Base-by-base conservation (phyloP, 2,888 invertebrate genomes). In the Hirudinaria manillensis region DNA sequence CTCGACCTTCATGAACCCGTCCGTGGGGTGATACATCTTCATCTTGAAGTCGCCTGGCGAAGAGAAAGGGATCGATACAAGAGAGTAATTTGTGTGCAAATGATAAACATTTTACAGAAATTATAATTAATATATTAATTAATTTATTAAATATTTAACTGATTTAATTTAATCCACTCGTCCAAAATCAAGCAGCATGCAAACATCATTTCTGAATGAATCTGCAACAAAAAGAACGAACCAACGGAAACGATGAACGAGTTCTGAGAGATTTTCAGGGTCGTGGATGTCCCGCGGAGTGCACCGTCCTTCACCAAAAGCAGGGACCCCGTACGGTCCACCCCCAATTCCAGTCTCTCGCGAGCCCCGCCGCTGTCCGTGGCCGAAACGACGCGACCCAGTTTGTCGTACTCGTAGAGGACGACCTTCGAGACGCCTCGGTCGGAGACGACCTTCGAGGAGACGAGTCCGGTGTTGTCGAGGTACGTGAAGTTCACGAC, bases 371-470 rank as follows among this genome's bases (percentile, higher is more conserved):
- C 27, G 32, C 32, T 2, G 34, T 68, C 32, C 32, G 68, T 68
- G 21, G 36, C 32, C 36, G 36, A n/a, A 24, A 34, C n/a, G 32
- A 68, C n/a, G 1, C 95, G 89, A 2, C 96, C 96, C 78, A 93
- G 89, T 84, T 91, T 90, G 82, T 96, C 94, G 82, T 95, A 96
- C 82, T 92, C 91, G 86, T 95, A 96, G 83, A 93, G 93, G 70
- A 76, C 77, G 38, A 75, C 73, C 51, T 75, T 76, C 3, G 68
- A 45, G 3, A 27, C 32, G 16, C 36, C 53, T 19, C 79, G 79
- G 10, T 82, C 93, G n/a, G 83, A 83, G 65, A 84, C 83, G 66
- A 83, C 81, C 77, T 85, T 84, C 66, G 84, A 82, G 76, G 80
- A 92, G 53, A 97, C 86, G 61, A 97, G 87, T 0, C 94, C 95